Evolutionary conservation across 2,113 vertebrate genomes (phyloP).

Genomic region (Ptilonorhynchus violaceus): DNA sequence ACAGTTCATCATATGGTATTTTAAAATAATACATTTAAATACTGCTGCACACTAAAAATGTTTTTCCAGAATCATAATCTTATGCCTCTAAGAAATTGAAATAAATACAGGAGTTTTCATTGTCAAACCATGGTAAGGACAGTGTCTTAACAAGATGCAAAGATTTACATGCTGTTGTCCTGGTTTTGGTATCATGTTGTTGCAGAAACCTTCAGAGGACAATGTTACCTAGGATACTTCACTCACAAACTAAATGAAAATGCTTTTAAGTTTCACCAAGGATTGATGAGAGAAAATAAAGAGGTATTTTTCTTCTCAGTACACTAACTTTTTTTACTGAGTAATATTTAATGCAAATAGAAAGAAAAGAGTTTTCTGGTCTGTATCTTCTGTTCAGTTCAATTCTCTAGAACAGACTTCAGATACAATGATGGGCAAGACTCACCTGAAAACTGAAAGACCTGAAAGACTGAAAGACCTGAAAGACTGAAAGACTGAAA

Average conservation of each 20-base stretch:
- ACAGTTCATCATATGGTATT: conserved; percentile 5
- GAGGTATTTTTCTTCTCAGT: neutral
- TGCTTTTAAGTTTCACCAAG: neutral
- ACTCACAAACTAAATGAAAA: neutral
- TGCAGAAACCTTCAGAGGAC: neutral
- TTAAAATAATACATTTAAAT: conserved; percentile 39
- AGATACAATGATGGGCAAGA: neutral
- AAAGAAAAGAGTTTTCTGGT: neutral
- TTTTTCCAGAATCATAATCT: neutral
- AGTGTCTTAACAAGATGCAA: neutral
- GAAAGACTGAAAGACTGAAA: neutral
- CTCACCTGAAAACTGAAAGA: neutral
- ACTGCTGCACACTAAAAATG: conserved; percentile 31
- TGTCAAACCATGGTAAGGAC: neutral
- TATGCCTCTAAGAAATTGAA: neutral
- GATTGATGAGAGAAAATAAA: neutral
- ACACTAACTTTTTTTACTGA: neutral
- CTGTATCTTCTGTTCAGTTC: neutral
- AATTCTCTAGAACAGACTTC: neutral
- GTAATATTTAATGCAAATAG: neutral
- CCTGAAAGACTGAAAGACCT: neutral
- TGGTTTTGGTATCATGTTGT: neutral
- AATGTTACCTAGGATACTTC: neutral
- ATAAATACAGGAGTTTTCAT: conserved; percentile 7
- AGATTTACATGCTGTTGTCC: neutral